Conservation (phyloP, 2,113 vertebrate species). For the Daboia siamensis region DNA sequence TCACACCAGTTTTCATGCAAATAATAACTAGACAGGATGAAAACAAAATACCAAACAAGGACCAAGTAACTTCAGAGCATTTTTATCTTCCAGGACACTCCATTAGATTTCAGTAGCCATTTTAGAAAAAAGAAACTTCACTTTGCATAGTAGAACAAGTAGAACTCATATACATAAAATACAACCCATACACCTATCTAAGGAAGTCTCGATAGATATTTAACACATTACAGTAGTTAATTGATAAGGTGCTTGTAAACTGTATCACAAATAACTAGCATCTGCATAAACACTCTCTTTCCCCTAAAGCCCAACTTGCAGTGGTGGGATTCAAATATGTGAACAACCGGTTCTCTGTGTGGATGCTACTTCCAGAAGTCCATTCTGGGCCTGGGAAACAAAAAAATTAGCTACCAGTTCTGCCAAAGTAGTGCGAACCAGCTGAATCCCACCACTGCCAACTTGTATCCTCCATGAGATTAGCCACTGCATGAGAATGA, state of each 20-base stretch:
- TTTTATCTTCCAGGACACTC: neutral
- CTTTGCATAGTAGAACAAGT: neutral
- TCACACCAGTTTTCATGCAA: neutral
- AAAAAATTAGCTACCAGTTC: no score
- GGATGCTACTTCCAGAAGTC: no score
- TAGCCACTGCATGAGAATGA: neutral
- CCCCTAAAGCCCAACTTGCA: neutral
- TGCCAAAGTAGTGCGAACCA: no score
- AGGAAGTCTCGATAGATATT: neutral
- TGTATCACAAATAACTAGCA: neutral
- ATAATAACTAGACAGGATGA: neutral
- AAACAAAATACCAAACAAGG: neutral
- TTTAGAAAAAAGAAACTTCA: neutral
- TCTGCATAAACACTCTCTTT: neutral
- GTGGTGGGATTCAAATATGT: no score
- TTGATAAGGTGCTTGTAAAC: neutral
- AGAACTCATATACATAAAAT: neutral
- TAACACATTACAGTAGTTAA: neutral
- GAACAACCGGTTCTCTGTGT: no score
- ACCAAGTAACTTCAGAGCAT: neutral
- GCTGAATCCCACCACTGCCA: neutral
- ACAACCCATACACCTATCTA: neutral
- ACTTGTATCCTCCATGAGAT: neutral
- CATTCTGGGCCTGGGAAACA: no score
- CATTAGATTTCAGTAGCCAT: neutral